Evolutionary conservation across 2,113 vertebrate species (phyloP).

Genomic region (Gymnocephalus cernua): DNA sequence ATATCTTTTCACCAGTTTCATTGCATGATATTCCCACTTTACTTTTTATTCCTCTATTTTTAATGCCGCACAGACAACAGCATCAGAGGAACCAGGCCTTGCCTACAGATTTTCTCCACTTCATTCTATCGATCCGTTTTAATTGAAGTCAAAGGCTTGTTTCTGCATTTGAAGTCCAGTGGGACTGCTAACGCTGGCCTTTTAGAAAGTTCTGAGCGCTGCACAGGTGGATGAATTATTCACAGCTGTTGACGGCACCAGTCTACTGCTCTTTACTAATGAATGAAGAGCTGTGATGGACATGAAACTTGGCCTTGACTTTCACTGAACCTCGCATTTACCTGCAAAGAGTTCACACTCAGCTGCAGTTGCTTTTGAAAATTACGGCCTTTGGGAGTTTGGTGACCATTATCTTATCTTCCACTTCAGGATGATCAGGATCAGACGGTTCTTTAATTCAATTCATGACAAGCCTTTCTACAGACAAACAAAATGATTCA

Average conservation of each 20-base stretch:
- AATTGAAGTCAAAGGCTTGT: slow-evolving; percentile 43
- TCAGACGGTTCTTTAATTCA: slow-evolving; percentile 15
- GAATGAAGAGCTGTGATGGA: slow-evolving; percentile 49
- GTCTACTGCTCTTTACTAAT: slow-evolving; percentile 55
- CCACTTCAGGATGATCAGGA: slow-evolving; percentile 2
- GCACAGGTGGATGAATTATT: slow-evolving; percentile 62
- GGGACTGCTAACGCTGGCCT: slow-evolving; percentile 36
- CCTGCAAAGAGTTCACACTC: neutral
- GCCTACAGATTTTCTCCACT: slow-evolving; percentile 13
- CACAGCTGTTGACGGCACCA: slow-evolving; percentile 46
- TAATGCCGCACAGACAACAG: neutral
- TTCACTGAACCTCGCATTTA: slow-evolving; percentile 14
- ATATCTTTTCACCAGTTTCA: neutral
- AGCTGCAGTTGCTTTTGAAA: neutral
- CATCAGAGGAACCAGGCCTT: slow-evolving; percentile 6
- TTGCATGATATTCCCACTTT: neutral
- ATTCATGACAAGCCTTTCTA: neutral
- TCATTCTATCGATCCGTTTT: slow-evolving; percentile 43
- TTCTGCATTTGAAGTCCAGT: slow-evolving; percentile 31
- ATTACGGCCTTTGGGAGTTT: slow-evolving; percentile 1
- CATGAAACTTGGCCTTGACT: slow-evolving; percentile 23
- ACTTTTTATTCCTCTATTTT: neutral
- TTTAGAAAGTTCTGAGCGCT: slow-evolving; percentile 33
- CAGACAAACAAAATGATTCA: slow-evolving; percentile 24
- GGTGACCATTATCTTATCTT: neutral